phyloP scores from a whole-genome alignment of 1,140 invertebrate species.

The Antheraea pernyi region DNA sequence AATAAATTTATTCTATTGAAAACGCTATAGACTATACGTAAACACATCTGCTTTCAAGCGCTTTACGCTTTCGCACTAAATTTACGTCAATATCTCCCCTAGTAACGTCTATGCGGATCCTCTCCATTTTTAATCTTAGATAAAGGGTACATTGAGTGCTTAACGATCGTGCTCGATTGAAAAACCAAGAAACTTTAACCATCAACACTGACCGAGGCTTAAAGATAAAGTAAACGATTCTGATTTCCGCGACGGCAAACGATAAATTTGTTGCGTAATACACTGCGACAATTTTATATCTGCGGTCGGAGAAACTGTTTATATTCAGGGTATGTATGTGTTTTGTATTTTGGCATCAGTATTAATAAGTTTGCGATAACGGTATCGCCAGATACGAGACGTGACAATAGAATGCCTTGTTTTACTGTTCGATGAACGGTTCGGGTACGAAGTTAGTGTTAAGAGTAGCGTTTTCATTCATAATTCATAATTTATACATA shows the following conservation, averaged over 20 bases:
- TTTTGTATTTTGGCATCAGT: not conserved
- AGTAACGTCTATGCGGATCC: not conserved
- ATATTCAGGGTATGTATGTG: not conserved
- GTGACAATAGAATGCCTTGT: constrained; percentile 71
- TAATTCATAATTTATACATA: not conserved
- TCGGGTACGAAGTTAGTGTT: constrained; percentile 14
- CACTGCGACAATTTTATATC: constrained; percentile 25
- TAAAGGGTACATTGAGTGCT: constrained; percentile 72
- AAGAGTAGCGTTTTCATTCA: not conserved
- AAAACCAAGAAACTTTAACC: constrained; percentile 13
- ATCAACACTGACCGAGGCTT: not conserved
- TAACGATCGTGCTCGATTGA: constrained; percentile 54
- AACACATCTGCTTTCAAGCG: not conserved
- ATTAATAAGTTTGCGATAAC: constrained; percentile 19
- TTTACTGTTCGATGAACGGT: constrained; percentile 60
- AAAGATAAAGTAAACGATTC: not conserved
- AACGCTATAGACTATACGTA: not conserved
- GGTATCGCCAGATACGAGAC: constrained; percentile 59
- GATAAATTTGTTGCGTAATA: constrained; percentile 15
- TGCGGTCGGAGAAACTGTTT: not conserved
- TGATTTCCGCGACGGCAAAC: not conserved
- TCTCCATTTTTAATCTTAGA: constrained; percentile 72
- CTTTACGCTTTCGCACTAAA: not conserved
- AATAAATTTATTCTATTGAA: not conserved
- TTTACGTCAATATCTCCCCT: constrained; percentile 7